A percentile compares a stretch with the other conserved stretches of the same genome.
Conservation (phyloP, 2,797 vertebrate species). For the Bovichtus variegatus region DNA sequence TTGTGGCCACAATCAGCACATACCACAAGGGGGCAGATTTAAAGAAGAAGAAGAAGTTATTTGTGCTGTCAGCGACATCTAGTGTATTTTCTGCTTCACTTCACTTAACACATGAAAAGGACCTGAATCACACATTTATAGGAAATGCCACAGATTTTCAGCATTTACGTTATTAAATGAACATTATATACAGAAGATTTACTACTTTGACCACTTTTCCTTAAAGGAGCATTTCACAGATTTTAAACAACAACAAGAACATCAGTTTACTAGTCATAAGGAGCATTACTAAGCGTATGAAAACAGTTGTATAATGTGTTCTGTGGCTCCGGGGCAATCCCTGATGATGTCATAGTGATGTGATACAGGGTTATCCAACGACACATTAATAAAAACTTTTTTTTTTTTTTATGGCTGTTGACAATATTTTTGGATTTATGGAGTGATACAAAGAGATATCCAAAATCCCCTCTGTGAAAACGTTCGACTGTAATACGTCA, state of each 20-base stretch:
- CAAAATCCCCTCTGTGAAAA: too few relatives aligned
- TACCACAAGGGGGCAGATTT: background rate
- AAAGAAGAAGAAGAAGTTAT: background rate
- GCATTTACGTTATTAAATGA: background rate
- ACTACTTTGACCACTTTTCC: background rate
- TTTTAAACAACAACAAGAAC: background rate
- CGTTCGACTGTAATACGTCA: too few relatives aligned
- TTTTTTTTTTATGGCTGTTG: too few relatives aligned
- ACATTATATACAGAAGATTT: background rate
- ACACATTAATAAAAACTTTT: too few relatives aligned
- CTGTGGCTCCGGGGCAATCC: background rate
- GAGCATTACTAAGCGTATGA: too few relatives aligned
- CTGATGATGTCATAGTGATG: background rate
- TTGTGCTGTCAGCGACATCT: constrained; percentile 48
- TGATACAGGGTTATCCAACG: background rate
- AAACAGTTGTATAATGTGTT: background rate
- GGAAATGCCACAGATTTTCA: background rate
- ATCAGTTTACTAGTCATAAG: background rate
- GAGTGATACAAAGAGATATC: too few relatives aligned
- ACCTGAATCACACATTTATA: background rate
- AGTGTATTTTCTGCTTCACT: constrained; percentile 43
- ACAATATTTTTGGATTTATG: too few relatives aligned
- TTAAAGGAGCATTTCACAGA: background rate
- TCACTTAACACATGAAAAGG: background rate
- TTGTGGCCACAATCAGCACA: constrained; percentile 38